Conservation (phyloP, 2,888 invertebrate species). For the Rugalucina vietnamica region DNA sequence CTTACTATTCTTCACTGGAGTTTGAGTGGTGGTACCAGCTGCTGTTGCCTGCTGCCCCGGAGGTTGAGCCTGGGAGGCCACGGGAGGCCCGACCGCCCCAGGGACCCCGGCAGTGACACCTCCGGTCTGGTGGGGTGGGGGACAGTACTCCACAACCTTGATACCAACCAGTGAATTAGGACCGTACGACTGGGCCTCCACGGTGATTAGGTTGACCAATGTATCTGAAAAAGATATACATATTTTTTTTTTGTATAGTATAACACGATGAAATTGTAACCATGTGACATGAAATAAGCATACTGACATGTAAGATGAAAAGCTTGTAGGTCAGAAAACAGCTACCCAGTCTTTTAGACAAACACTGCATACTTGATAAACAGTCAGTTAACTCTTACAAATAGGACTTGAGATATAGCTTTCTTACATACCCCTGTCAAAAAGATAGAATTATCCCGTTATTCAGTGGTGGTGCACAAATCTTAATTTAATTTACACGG, state of each 20-base stretch:
- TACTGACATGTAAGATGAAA: no score
- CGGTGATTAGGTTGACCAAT: conserved; percentile 84
- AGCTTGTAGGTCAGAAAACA: no score
- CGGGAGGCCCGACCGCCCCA: conserved; percentile 51
- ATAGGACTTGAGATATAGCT: no score
- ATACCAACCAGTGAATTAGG: conserved; percentile 97
- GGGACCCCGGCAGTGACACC: conserved; percentile 50
- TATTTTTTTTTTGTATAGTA: background rate
- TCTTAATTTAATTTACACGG: no score
- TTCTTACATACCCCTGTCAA: no score
- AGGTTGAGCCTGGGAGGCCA: conserved; percentile 49
- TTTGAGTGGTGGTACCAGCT: background rate
- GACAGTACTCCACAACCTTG: conserved; percentile 95
- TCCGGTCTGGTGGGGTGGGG: conserved; percentile 72
- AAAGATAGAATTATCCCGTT: no score
- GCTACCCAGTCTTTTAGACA: no score
- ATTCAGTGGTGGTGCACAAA: no score
- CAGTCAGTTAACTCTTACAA: no score
- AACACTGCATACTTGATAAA: no score
- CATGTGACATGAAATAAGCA: no score
- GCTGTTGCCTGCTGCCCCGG: conserved; percentile 53
- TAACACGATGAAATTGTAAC: no score
- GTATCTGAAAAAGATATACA: conserved; percentile 82
- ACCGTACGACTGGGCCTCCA: conserved; percentile 97
- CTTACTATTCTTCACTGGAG: background rate